Evolutionary conservation across 1,140 invertebrate species (phyloP).

Genomic region (Artemia franciscana): DNA sequence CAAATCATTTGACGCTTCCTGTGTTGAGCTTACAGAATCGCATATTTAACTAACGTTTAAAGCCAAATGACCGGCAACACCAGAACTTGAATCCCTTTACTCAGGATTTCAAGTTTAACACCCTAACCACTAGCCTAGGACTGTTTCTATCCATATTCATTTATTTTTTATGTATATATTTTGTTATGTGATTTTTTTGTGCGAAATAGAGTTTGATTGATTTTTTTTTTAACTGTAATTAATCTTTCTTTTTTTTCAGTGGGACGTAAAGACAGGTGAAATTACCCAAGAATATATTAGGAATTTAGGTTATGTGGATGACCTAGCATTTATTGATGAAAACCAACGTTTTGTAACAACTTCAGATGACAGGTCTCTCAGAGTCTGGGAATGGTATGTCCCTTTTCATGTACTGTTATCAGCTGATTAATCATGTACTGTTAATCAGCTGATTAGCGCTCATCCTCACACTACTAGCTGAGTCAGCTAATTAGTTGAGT

Average conservation of each 20-base stretch:
- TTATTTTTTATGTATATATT: background rate
- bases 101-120: too few species aligned
- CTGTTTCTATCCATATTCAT: constrained; percentile 1
- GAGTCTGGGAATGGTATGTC: constrained; percentile 94
- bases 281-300: constrained; percentile 96
- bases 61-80: too few species aligned
- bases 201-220: constrained; percentile 4
- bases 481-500: too few species aligned
- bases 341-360: constrained; percentile 92
- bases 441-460: too few species aligned
- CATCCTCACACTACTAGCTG: too few species aligned
- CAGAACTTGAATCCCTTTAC: too few species aligned
- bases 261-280: constrained; percentile 83
- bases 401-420: too few species aligned
- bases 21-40: too few species aligned
- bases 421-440: too few species aligned
- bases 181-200: background rate
- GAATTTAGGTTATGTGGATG: constrained; percentile 93
- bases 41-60: too few species aligned
- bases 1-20: too few species aligned
- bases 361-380: constrained; percentile 92
- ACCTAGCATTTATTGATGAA: constrained; percentile 97
- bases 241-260: constrained; percentile 39
- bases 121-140: too few species aligned
- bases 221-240: background rate